Conservation (phyloP, 2,113 vertebrate genomes). For the Edolisoma coerulescens region DNA sequence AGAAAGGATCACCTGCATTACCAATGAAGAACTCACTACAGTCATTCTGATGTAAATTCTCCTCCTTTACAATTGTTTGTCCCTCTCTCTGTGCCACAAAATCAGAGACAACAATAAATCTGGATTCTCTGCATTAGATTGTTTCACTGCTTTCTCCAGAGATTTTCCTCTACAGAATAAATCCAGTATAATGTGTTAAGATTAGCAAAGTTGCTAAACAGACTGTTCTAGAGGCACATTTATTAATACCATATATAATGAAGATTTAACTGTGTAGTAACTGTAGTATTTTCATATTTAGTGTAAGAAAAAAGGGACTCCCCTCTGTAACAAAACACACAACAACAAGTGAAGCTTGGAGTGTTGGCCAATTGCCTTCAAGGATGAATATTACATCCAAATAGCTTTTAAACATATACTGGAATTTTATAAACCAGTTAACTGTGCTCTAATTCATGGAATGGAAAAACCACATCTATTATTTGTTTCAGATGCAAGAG, state of each 20-base stretch:
- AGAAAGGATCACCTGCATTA: not conserved
- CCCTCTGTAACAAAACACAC: not conserved
- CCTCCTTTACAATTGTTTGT: not conserved
- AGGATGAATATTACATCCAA: slow-evolving; percentile 29
- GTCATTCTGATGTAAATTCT: not conserved
- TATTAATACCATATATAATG: slow-evolving; percentile 58
- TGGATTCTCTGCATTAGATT: not conserved
- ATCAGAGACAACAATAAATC: slow-evolving; percentile 7
- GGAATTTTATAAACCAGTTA: slow-evolving; percentile 37
- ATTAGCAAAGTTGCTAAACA: slow-evolving; percentile 51
- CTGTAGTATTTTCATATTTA: slow-evolving; percentile 41
- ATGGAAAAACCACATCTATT: not conserved
- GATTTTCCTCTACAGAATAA: slow-evolving; percentile 20
- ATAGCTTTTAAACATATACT: slow-evolving; percentile 27
- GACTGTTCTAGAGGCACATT: slow-evolving; percentile 35
- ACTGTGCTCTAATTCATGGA: not conserved
- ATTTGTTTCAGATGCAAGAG: slow-evolving; percentile 26
- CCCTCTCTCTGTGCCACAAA: not conserved
- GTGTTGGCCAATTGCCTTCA: not conserved
- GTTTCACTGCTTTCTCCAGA: slow-evolving; percentile 19
- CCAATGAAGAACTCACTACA: not conserved
- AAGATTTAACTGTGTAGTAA: slow-evolving; percentile 19
- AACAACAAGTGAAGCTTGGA: slow-evolving; percentile 4
- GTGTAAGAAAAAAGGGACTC: not conserved
- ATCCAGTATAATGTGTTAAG: slow-evolving; percentile 40